Base-by-base conservation (phyloP, 2,113 vertebrate genomes). In the Clarias magur region DNA sequence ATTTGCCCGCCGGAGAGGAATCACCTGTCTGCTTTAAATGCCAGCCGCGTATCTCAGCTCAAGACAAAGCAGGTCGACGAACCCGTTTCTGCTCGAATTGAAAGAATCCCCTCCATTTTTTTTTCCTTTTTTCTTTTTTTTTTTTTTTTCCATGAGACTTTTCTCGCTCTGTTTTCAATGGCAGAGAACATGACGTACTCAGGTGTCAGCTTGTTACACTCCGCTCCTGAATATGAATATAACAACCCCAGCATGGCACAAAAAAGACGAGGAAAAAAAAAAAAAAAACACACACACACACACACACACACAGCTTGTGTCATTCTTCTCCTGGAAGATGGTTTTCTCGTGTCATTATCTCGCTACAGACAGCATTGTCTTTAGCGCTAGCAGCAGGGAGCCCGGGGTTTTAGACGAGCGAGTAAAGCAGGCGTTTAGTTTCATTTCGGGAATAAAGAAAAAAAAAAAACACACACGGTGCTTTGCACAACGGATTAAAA, bases 141-240 rank as follows among this genome's bases (percentile, higher is more conserved):
- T 23, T 53, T 23, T 25, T 21, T 82, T 62, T 34, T 68, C n/a
- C 48, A 48, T 1, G 10, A 34, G 19, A 62, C 56, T 86, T 82
- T 72, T 86, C 34, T 88, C 82, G 84, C 88, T 62, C 62, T 78
- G 60, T 42, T 87, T 87, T 48, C 73, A 76, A 53, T 56, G 54
- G 78, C 79, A 80, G 63, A 80, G 76, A 86, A 90, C 68, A 86
- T 85, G 90, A 89, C 86, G 82, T 85, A 82, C 84, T 86, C 86
- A 23, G 79, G 84, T 82, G 86, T 80, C 90, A 88, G 88, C 88
- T 88, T 85, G 85, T 88, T 91, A 89, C 84, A 65, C 65, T 34
- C 73, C 38, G 80, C 79, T 82, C 86, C 83, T 56, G 80, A 73
- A 82, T 84, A 81, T 67, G 86, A 91, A 48, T 48, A 48, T 91